Evolutionary conservation across 2,113 vertebrate genomes (phyloP).

Genomic region (Poecilia latipinna): DNA sequence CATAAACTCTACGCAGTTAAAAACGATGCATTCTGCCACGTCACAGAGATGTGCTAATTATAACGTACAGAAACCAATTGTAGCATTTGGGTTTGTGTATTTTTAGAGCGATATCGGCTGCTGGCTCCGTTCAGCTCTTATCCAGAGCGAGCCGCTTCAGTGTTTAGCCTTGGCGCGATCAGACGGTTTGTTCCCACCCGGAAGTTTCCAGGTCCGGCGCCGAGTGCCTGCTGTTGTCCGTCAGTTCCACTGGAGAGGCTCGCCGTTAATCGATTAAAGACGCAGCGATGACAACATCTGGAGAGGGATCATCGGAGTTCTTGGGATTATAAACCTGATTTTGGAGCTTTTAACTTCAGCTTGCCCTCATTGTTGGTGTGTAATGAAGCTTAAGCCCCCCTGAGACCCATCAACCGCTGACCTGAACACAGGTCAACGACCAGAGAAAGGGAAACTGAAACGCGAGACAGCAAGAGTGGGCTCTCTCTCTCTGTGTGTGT

Average conservation of each 20-base stretch:
- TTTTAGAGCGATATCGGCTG: background rate
- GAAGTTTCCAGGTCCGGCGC: background rate
- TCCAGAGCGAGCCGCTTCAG: background rate
- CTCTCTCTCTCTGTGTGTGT: background rate
- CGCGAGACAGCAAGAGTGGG: constrained; percentile 39
- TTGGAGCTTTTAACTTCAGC: background rate
- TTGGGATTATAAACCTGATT: constrained; percentile 5
- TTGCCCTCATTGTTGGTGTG: constrained; percentile 23
- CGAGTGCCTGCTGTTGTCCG: background rate
- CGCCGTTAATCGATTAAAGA: background rate
- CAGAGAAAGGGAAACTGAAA: constrained; percentile 58
- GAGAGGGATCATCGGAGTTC: background rate
- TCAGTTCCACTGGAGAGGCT: constrained; percentile 2
- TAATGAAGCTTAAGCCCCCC: constrained; percentile 43
- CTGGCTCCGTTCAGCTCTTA: background rate
- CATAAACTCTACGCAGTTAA: background rate
- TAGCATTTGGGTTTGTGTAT: background rate
- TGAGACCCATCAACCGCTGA: constrained; percentile 53
- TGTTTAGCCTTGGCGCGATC: background rate
- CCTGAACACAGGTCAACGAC: constrained; percentile 63
- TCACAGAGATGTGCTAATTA: background rate
- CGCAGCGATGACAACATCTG: background rate
- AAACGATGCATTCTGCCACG: background rate
- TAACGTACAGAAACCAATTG: background rate
- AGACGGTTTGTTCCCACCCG: background rate